Evolutionary conservation across 1,140 invertebrate genomes (phyloP), one percentile per base, ranked within the genome.

Genomic region (Aphelenchoides fujianensis): DNA sequence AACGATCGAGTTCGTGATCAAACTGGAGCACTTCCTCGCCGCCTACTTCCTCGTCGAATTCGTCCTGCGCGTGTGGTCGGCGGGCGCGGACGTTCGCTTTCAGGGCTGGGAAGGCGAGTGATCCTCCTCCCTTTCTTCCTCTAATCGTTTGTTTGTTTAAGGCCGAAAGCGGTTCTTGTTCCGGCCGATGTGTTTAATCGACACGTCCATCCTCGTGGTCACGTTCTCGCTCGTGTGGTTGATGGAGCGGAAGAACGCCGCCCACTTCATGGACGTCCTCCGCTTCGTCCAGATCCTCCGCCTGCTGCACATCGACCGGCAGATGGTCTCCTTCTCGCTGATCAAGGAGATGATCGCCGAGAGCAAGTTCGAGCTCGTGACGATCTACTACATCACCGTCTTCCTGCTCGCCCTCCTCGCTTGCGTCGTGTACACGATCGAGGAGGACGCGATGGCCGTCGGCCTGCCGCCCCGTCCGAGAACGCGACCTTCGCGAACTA

Each of bases 351-450:
- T 77, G 71, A 73, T 77, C 53, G 28, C 54, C 3, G 57, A 70
- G 2, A 59, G 64, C 31, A 57, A 64, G 57, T 74, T 19, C 36
- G 72, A 77, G 41, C 64, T 77, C 1, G 19, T 72, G 32, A 37
- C 75, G n/a, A 54, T 70, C 27, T 77, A 77, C 52, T 77, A 77
- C 41, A 77, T 77, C n/a, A 77, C 75, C 19, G 62, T 77, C 37
- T 53, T 77, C 48, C 67, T 37, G 74, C 52, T 34, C 19, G 41
- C 72, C 1, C 12, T 71, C 19, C 37, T 77, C 0, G 70, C 75
- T n/a, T 67, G 61, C 36, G 32, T 68, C 2, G 71, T 77, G n/a
- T 77, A 73, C 37, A 72, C 70, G 2, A 73, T 62, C 19, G 70
- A 72, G 30, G 34, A n/a, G 16, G 30, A 71, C 7, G n/a, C 30